Evolutionary conservation across 1,140 invertebrate species (phyloP), one percentile per base, ranked within the genome.

Genomic region (Lepidostoma basale): DNA sequence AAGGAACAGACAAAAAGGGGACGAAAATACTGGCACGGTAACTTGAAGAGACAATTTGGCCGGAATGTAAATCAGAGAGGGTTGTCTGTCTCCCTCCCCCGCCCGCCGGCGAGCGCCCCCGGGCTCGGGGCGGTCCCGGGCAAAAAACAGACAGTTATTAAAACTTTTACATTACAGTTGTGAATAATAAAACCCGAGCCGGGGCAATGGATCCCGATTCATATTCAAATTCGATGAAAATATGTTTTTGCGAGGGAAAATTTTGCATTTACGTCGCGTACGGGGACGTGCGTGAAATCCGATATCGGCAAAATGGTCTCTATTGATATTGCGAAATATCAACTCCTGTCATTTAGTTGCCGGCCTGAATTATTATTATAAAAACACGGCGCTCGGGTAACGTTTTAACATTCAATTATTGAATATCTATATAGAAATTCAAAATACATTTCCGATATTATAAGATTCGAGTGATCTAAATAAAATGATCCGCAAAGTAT

Each of bases 141-240:
- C 64, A 65, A 72, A 72, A 68, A 72, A 72, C 70, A 72, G 70
- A 72, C 69, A 72, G 70, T 72, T 72, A 72, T 72, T 72, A 72
- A 72, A 72, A 72, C 70, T 72, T 72, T 72, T 69, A 69, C 70
- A 72, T 72, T 72, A 72, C 66, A 67, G 70, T 69, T 72, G 70
- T 72, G 70, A 72, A 72, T 72, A 72, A 72, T 72, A 72, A 68
- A 72, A 69, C 62, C 52, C 36, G 8, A 3, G 36, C 30, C 14
- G 65, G 36, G 39, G 70, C 67, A 62, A 68, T 59, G 70, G 66
- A 66, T 66, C 56, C 70, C 45, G 52, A 64, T 72, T 63, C 67
- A 69, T 72, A 72, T 72, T 72, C 64, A 72, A 72, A 72, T 69
- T 68, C 49, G 66, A 64, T 68, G 67, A 72, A 72, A 72, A 68